Evolutionary conservation across 2,113 vertebrate species (phyloP).

Genomic region (Ailurus styani): DNA sequence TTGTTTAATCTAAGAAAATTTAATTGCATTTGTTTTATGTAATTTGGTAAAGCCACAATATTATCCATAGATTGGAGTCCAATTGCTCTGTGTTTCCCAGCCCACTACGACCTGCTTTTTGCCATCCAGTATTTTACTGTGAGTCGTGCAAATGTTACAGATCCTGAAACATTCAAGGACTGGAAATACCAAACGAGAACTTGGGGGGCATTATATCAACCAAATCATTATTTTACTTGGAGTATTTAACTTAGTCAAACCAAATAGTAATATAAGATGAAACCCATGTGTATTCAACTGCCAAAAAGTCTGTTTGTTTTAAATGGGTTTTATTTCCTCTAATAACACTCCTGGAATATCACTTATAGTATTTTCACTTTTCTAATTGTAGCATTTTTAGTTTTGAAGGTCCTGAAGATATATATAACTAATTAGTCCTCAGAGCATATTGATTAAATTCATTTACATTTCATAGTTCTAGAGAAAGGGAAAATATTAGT

Average conservation of each 20-base stretch:
- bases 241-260: slow-evolving; percentile 55
- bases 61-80: background rate
- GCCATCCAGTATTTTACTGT: background rate
- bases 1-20: background rate
- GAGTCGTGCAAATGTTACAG: background rate
- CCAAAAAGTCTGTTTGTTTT: slow-evolving; percentile 66
- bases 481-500: background rate
- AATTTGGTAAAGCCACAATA: background rate
- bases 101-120: background rate
- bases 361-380: slow-evolving; percentile 36
- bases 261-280: slow-evolving; percentile 58
- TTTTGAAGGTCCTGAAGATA: slow-evolving; percentile 56
- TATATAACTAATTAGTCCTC: slow-evolving; percentile 60
- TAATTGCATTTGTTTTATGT: background rate
- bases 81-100: background rate
- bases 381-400: slow-evolving; percentile 35
- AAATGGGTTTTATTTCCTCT: slow-evolving; percentile 50
- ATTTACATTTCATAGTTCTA: slow-evolving; percentile 47
- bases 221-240: slow-evolving; percentile 45
- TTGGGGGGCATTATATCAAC: slow-evolving; percentile 26
- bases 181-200: background rate
- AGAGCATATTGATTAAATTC: slow-evolving; percentile 63
- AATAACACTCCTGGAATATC: slow-evolving; percentile 55
- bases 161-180: slow-evolving; percentile 4
- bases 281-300: background rate